phyloP scores from a whole-genome alignment of 2,113 vertebrate species.

The Puffinus mauretanicus region DNA sequence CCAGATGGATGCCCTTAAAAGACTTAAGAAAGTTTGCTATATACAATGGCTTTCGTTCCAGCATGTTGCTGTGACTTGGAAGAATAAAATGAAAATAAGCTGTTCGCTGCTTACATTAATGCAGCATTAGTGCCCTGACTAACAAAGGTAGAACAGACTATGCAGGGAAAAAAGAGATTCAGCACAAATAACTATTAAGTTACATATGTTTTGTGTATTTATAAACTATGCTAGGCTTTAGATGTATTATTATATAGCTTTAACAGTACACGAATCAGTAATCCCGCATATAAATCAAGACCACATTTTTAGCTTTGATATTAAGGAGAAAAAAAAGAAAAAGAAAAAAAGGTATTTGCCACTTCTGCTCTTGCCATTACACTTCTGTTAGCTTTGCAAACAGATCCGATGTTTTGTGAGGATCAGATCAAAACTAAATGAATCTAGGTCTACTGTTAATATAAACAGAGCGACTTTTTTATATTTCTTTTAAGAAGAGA shows the following conservation, averaged over 20 bases:
- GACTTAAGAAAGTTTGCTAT: conserved; percentile 8
- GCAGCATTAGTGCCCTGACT: conserved; percentile 6
- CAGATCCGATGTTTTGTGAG: not conserved
- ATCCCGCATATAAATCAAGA: not conserved
- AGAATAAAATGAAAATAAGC: conserved; percentile 23
- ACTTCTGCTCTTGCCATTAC: not conserved
- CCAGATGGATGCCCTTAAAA: conserved; percentile 24
- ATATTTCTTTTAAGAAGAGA: not conserved
- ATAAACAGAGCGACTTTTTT: not conserved
- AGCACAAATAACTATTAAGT: not conserved
- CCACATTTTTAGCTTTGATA: not conserved
- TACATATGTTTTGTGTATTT: not conserved
- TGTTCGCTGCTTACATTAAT: conserved; percentile 5
- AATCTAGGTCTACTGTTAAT: not conserved
- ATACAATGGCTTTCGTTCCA: not conserved
- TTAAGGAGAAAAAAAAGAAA: not conserved
- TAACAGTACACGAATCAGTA: not conserved
- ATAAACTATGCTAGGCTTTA: not conserved
- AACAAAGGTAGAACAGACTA: not conserved
- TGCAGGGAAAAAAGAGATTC: not conserved
- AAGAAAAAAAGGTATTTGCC: not conserved
- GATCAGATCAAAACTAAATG: not conserved
- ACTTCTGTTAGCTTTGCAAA: not conserved
- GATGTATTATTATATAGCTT: not conserved
- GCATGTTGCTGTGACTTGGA: not conserved